These are phyloP conservation scores for Rhodeus uyekii DNA, from an alignment of 2,797 vertebrate genomes.

Conservation along the genomic window DNA sequence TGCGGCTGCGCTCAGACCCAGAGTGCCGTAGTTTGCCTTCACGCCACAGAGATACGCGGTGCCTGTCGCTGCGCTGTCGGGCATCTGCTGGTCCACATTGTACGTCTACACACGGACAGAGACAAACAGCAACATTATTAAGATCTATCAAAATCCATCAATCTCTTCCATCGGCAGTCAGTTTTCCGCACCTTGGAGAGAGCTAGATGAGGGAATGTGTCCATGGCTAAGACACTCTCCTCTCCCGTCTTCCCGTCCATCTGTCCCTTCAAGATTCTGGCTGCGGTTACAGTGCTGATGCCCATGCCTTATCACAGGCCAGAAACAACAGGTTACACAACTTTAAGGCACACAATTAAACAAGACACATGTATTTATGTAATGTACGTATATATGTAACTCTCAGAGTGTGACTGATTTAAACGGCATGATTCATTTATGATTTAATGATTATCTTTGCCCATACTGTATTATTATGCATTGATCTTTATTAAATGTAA, in stretches of 20 bases:
- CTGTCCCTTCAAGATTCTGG: slow-evolving; percentile 82
- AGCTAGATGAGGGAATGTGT: slow-evolving; percentile 78
- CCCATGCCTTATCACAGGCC: slow-evolving; percentile 76
- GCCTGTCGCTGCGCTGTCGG: slow-evolving; percentile 81
- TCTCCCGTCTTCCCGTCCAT: slow-evolving; percentile 70
- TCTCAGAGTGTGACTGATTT: neutral
- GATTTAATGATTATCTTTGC: neutral
- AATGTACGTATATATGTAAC: too few relatives aligned
- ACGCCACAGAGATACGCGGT: slow-evolving; percentile 81
- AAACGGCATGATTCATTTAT: neutral
- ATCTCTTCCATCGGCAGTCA: neutral
- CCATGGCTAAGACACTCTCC: slow-evolving; percentile 78
- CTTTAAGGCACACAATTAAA: neutral
- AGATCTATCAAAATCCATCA: neutral
- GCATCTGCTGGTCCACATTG: slow-evolving; percentile 82
- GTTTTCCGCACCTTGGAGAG: slow-evolving; percentile 77
- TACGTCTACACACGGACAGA: slow-evolving; percentile 72
- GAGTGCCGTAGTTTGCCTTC: slow-evolving; percentile 80
- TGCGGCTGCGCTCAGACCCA: slow-evolving; percentile 74
- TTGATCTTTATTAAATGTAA: neutral
- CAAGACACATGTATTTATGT: too few relatives aligned
- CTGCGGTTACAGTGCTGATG: slow-evolving; percentile 77
- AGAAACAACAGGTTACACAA: neutral
- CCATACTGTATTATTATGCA: neutral
- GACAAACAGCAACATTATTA: neutral